Percentiles rank a stretch among this genome's conserved stretches.
phyloP scores from a whole-genome alignment of 2,888 invertebrate genomes.

The Noctua fimbriata region DNA sequence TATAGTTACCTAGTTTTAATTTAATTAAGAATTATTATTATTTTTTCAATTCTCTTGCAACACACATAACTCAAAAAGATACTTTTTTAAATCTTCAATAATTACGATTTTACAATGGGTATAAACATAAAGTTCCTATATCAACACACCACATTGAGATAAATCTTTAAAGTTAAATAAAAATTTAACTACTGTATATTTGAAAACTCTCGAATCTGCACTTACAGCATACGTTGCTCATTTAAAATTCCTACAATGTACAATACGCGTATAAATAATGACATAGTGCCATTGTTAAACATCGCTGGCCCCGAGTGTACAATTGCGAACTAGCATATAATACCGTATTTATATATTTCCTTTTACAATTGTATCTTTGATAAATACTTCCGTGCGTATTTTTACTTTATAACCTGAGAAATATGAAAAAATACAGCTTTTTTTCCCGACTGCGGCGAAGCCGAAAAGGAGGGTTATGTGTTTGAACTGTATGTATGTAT shows the following conservation, averaged over 20 bases:
- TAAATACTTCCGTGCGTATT: conserved; percentile 26
- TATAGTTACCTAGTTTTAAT: not conserved
- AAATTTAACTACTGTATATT: not conserved
- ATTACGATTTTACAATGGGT: not conserved
- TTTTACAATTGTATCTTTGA: conserved; percentile 37
- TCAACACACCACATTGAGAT: not conserved
- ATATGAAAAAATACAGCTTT: not conserved
- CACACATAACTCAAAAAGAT: not conserved
- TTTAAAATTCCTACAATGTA: conserved; percentile 55
- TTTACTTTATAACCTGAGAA: not conserved
- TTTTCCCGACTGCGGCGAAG: too few relatives aligned
- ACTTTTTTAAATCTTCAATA: not conserved
- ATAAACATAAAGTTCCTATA: not conserved
- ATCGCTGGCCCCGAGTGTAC: conserved; percentile 26
- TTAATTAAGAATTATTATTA: not conserved
- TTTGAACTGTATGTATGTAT: too few relatives aligned
- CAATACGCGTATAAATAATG: conserved; percentile 52
- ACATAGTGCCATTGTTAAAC: conserved; percentile 55
- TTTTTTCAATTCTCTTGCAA: not conserved
- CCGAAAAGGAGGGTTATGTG: too few relatives aligned
- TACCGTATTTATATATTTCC: conserved; percentile 30
- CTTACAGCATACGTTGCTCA: conserved; percentile 27
- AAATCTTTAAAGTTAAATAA: not conserved
- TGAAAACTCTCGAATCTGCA: not conserved
- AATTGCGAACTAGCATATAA: conserved; percentile 34